Evolutionary conservation across 2,888 invertebrate genomes (phyloP), one percentile per base, ranked within the genome.

Genomic region (Xylota segnis): DNA sequence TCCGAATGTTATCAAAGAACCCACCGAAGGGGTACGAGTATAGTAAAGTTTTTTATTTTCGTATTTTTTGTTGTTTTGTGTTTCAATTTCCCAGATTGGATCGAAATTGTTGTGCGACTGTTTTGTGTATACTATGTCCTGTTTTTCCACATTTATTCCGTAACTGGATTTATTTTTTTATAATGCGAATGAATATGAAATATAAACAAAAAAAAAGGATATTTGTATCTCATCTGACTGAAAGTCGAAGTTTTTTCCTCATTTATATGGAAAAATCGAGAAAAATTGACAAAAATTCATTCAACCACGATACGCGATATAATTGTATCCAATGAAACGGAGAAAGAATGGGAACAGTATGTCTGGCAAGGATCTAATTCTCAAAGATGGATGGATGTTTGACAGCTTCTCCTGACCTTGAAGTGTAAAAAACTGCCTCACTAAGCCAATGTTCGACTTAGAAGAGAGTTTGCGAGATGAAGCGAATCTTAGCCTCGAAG

Each of bases 31-130:
- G 40, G 59, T 52, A 10, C 9, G 23, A 5, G 4, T 23, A 9
- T 18, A 27, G 12, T 0, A 7, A 43, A 9, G 32, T 27, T 5
- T 10, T 12, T 47, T 66, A 47, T 66, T 23, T n/a, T n/a, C n/a
- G n/a, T 27, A 7, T 10, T 12, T 47, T 66, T 56, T 66, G 32
- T 56, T 40, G 66, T 58, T 58, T 34, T 50, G 56, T 83, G 72
- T 63, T 58, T 56, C 54, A 72, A 78, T 83, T 66, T 83, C 27
- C 43, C 72, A 83, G 83, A 83, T 83, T 79, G 83, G 61, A 83
- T 83, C 83, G 61, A 14, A 74, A 74, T 70, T 77, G 50, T 63
- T 68, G 66, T 56, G 76, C 47, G n/a, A n/a, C 29, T 14, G 12
- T 16, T 40, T 45, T 45, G 43, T 32, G 18, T 63, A n/a, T 54